Evolutionary conservation across 53 echinoderm and acorn worm genomes (phyloP).

Genomic region (Echinometra lucunter): DNA sequence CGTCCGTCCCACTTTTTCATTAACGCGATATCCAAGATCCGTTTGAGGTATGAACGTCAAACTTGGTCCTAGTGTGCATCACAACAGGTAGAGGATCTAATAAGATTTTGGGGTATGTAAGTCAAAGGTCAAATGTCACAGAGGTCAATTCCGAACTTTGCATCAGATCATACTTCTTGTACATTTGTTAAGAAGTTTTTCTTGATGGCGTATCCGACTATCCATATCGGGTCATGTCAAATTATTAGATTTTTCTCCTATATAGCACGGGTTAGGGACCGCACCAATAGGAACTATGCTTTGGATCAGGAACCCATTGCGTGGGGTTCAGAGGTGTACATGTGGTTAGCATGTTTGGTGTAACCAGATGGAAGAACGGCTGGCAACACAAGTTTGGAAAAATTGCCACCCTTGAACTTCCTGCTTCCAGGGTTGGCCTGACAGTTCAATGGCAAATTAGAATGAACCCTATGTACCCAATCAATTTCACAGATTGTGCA

Average conservation of each 20-base stretch:
- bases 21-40: no score
- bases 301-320: not conserved
- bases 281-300: not conserved
- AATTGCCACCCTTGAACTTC: conserved; percentile 56
- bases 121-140: no score
- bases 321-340: conserved; percentile 18
- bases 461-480: not conserved
- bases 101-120: no score
- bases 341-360: conserved; percentile 22
- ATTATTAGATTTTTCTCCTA: not conserved
- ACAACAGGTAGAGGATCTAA: no score
- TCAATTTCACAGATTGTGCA: not conserved
- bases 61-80: no score
- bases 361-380: conserved; percentile 30
- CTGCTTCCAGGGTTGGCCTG: conserved; percentile 35
- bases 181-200: not conserved
- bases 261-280: not conserved
- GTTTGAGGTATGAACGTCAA: no score
- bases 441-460: conserved; percentile 51
- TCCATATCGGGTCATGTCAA: not conserved
- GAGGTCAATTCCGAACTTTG: no score
- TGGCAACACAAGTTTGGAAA: conserved; percentile 25
- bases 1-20: no score
- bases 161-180: not conserved
- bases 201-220: not conserved